These are phyloP conservation scores for Gandaritis pyraliata DNA, from an alignment of 2,888 invertebrate genomes.

Conservation along the genomic window DNA sequence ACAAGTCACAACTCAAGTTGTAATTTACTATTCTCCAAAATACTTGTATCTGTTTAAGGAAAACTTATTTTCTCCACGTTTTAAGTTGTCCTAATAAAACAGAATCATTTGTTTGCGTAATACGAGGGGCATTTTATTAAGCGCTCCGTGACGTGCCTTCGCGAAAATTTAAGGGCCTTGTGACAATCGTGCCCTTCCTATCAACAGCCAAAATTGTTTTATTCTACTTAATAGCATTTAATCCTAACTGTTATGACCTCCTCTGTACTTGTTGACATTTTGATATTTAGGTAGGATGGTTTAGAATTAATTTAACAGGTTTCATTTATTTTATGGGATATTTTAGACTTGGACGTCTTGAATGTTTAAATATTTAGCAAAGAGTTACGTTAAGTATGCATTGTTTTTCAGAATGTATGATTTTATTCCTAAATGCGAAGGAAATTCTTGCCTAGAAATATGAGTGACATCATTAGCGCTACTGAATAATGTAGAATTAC, in stretches of 20 bases:
- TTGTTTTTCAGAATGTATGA: background rate
- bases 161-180: slow-evolving; percentile 68
- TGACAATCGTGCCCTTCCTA: slow-evolving; percentile 49
- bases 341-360: slow-evolving; percentile 5
- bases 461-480: slow-evolving; percentile 39
- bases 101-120: slow-evolving; percentile 52
- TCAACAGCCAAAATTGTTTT: slow-evolving; percentile 56
- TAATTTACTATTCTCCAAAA: background rate
- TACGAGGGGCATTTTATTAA: slow-evolving; percentile 53
- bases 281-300: slow-evolving; percentile 41
- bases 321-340: slow-evolving; percentile 27
- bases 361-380: background rate
- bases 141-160: slow-evolving; percentile 64
- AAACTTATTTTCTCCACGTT: slow-evolving; percentile 39
- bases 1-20: background rate
- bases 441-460: slow-evolving; percentile 12
- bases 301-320: slow-evolving; percentile 32
- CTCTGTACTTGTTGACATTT: slow-evolving; percentile 50
- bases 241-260: slow-evolving; percentile 53
- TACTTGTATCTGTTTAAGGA: slow-evolving; percentile 12
- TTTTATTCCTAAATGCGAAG: slow-evolving; percentile 22
- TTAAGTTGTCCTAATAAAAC: slow-evolving; percentile 54
- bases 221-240: slow-evolving; percentile 58
- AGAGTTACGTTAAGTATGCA: background rate
- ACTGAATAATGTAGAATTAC: slow-evolving; percentile 36